Evolutionary conservation across 2,888 invertebrate species (phyloP).

Genomic region (Steinernema scapterisci): DNA sequence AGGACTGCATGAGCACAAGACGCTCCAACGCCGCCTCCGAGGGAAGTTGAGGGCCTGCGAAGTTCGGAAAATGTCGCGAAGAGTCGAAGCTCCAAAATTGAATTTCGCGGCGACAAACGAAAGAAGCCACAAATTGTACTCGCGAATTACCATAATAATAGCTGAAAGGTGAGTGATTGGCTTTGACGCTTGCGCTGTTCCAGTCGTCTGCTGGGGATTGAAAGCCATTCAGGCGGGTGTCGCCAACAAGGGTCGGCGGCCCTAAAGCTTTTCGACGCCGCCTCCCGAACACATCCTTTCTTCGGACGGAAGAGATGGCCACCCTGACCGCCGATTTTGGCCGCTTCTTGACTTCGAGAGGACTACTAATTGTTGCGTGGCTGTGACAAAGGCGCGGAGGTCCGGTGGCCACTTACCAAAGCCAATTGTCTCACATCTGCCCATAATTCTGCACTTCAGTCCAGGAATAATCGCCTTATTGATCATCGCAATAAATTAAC

Average conservation of each 20-base stretch:
- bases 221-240: neutral
- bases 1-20: neutral
- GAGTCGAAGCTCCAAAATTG: neutral
- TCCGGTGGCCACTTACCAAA: neutral
- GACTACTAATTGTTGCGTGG: slow-evolving; percentile 4
- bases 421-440: slow-evolving; percentile 20
- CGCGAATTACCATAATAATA: slow-evolving; percentile 27
- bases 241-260: slow-evolving; percentile 17
- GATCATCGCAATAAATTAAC: slow-evolving; percentile 33
- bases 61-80: neutral
- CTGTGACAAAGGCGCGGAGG: neutral
- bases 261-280: neutral
- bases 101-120: slow-evolving; percentile 26
- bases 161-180: slow-evolving; percentile 29
- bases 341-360: neutral
- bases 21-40: neutral
- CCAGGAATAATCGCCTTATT: slow-evolving; percentile 14
- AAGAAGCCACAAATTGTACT: slow-evolving; percentile 30
- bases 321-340: no score
- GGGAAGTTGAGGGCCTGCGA: neutral
- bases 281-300: no score
- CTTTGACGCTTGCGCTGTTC: neutral
- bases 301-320: no score
- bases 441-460: slow-evolving; percentile 19
- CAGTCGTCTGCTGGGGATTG: neutral